Conservation (phyloP, 2,888 invertebrate species). For the Gibbula magus region DNA sequence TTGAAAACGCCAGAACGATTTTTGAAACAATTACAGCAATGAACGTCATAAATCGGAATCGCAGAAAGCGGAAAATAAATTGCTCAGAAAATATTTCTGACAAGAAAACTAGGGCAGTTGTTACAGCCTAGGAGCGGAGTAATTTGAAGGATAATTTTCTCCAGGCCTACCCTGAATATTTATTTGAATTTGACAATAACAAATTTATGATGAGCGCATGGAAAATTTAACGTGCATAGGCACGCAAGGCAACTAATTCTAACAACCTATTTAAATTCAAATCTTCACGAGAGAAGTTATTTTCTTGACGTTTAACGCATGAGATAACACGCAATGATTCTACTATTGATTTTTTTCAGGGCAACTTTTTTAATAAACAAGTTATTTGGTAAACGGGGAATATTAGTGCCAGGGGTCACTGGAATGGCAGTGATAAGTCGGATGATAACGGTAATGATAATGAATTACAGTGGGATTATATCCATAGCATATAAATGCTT, state of each 20-base stretch:
- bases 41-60: background rate
- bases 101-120: conserved; percentile 3
- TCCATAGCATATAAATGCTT: too few relatives aligned
- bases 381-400: too few relatives aligned
- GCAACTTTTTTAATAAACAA: too few relatives aligned
- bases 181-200: conserved; percentile 15
- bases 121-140: background rate
- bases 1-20: too few relatives aligned
- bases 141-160: conserved; percentile 6
- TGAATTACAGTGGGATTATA: too few relatives aligned
- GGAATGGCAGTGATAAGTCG: too few relatives aligned
- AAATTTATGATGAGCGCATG: background rate
- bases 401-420: too few relatives aligned
- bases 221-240: background rate
- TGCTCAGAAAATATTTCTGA: background rate
- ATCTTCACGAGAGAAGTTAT: background rate
- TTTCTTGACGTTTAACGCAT: too few relatives aligned
- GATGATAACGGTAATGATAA: too few relatives aligned
- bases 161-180: background rate
- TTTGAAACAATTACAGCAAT: too few relatives aligned
- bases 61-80: background rate
- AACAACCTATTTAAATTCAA: background rate
- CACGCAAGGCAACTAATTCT: background rate
- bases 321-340: too few relatives aligned
- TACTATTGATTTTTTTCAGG: too few relatives aligned